Evolutionary conservation across 2,888 invertebrate species (phyloP).

Genomic region (Parnassius mnemosyne): DNA sequence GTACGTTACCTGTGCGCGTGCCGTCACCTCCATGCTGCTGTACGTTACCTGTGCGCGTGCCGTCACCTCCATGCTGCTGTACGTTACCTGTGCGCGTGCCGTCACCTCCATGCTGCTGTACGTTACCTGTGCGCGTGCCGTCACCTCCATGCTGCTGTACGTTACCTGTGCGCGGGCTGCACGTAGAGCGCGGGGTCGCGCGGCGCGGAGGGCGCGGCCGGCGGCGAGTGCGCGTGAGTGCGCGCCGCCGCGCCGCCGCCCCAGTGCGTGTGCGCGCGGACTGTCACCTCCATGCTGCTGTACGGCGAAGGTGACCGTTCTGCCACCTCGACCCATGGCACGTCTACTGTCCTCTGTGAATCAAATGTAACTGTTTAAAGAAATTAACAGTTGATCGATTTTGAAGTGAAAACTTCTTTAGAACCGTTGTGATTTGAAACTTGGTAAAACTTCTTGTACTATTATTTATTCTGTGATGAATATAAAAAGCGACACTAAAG

Average conservation of each 20-base stretch:
- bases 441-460: too few species aligned
- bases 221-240: conserved; percentile 86
- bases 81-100: conserved; percentile 79
- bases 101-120: conserved; percentile 83
- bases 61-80: conserved; percentile 85
- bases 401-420: too few species aligned
- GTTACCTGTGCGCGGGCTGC: conserved; percentile 41
- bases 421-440: too few species aligned
- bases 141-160: conserved; percentile 51
- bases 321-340: conserved; percentile 74
- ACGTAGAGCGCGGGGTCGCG: conserved; percentile 86
- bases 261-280: conserved; percentile 93
- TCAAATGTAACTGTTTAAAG: too few species aligned
- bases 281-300: conserved; percentile 84
- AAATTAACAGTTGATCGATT: too few species aligned
- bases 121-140: conserved; percentile 75
- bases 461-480: too few species aligned
- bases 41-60: conserved; percentile 93
- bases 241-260: conserved; percentile 84
- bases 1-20: conserved; percentile 82
- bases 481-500: too few species aligned
- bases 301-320: conserved; percentile 82
- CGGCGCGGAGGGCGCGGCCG: conserved; percentile 89
- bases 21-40: conserved; percentile 82
- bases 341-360: conserved; percentile 73